Evolutionary conservation across 2,797 vertebrate species (phyloP).

Genomic region (Enteromius argenteus): DNA sequence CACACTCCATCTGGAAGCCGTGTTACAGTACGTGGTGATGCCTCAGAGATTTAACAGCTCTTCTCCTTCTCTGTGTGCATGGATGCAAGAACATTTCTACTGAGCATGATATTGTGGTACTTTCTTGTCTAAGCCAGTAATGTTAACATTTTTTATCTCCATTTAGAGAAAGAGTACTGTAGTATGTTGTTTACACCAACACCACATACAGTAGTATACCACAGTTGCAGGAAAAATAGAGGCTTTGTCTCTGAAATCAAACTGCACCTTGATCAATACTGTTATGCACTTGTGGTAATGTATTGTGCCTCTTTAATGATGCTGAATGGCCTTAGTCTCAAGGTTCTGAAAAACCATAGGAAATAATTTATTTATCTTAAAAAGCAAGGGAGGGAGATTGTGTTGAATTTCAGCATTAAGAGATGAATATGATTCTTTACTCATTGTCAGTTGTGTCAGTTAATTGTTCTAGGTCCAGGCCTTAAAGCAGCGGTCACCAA

Average conservation of each 20-base stretch:
- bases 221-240: not conserved
- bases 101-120: not conserved
- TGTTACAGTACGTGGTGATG: slow-evolving; percentile 17
- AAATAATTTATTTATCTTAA: not conserved
- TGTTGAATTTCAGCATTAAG: not conserved
- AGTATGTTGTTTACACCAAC: not conserved
- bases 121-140: not conserved
- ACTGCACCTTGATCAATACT: slow-evolving; percentile 1
- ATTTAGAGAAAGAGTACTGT: not conserved
- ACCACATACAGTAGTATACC: not conserved
- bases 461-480: not conserved
- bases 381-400: not conserved
- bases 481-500: not conserved
- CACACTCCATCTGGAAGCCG: slow-evolving; percentile 13
- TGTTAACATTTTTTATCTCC: not conserved
- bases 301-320: not conserved
- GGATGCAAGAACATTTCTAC: not conserved
- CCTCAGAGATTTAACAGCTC: not conserved
- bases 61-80: not conserved
- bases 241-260: not conserved
- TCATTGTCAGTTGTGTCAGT: not conserved
- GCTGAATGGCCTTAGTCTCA: not conserved
- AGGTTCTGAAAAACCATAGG: not conserved
- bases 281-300: slow-evolving; percentile 16
- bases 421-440: slow-evolving; percentile 8